These are phyloP conservation scores for Xenopus petersii DNA, from an alignment of 2,797 vertebrate genomes.

Conservation along the genomic window DNA sequence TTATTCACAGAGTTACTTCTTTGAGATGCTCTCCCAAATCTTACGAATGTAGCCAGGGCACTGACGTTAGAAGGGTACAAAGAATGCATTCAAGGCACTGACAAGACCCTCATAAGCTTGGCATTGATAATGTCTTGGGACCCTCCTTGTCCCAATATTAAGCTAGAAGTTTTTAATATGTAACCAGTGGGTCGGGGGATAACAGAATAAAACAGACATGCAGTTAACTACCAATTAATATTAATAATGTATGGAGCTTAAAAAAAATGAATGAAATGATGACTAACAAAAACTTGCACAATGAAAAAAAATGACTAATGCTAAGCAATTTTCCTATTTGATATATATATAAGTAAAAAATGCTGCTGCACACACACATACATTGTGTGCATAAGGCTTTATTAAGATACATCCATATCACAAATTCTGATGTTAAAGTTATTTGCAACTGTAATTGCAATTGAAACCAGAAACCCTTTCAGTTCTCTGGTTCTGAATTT, in stretches of 20 bases:
- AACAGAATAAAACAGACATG: too few species aligned
- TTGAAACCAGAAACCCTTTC: too few species aligned
- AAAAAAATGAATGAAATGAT: too few species aligned
- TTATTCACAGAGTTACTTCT: conserved; percentile 49
- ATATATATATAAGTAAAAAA: neutral
- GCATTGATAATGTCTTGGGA: conserved; percentile 39
- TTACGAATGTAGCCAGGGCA: conserved; percentile 51
- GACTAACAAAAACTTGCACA: too few species aligned
- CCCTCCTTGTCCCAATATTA: conserved; percentile 16
- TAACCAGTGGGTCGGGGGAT: conserved; percentile 16
- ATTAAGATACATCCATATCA: too few species aligned
- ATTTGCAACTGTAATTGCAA: neutral
- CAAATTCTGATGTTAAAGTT: too few species aligned
- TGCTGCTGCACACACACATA: too few species aligned
- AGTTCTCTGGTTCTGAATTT: too few species aligned
- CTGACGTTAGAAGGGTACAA: conserved; percentile 67
- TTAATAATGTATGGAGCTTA: too few species aligned
- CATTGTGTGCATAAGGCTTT: too few species aligned
- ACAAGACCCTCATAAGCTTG: conserved; percentile 47
- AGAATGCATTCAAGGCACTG: conserved; percentile 61
- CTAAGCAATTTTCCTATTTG: neutral
- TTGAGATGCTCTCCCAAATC: conserved; percentile 55
- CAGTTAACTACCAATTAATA: too few species aligned
- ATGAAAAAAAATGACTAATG: neutral
- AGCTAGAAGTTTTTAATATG: conserved; percentile 15